Evolutionary conservation across 2,797 vertebrate species (phyloP).

Genomic region (Acanthurus tractus): DNA sequence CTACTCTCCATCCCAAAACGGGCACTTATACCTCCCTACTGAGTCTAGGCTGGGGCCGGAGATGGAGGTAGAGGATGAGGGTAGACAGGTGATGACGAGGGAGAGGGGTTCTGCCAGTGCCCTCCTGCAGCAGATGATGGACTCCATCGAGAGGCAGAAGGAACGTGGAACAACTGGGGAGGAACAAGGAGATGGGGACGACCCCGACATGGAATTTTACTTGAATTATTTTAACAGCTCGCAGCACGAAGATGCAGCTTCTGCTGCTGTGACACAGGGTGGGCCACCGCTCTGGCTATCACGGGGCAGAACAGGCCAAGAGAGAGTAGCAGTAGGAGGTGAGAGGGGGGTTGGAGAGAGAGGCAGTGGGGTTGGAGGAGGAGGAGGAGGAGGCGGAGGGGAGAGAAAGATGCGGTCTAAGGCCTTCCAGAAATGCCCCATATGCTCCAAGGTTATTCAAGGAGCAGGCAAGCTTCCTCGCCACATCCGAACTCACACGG

Average conservation of each 20-base stretch:
- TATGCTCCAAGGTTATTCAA: conserved; percentile 99
- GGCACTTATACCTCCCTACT: conserved; percentile 89
- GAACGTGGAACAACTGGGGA: conserved; percentile 87
- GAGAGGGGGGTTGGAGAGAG: conserved; percentile 84
- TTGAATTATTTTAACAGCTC: conserved; percentile 97
- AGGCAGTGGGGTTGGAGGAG: conserved; percentile 76
- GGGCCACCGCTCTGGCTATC: conserved; percentile 82
- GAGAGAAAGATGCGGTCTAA: conserved; percentile 99
- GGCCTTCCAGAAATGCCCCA: conserved; percentile 99
- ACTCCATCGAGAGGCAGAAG: conserved; percentile 92
- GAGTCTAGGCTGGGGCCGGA: conserved; percentile 85
- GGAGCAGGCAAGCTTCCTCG: conserved; percentile 99
- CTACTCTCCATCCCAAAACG: conserved; percentile 92
- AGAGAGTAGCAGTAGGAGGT: conserved; percentile 77
- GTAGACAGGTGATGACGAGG: conserved; percentile 72
- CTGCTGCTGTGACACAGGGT: conserved; percentile 84
- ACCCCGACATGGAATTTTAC: conserved; percentile 96
- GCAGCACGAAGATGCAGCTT: conserved; percentile 88
- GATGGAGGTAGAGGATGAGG: conserved; percentile 71
- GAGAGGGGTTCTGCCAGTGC: conserved; percentile 92
- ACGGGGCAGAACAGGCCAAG: conserved; percentile 73
- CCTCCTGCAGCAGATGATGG: conserved; percentile 96
- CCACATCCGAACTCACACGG: conserved; percentile 98
- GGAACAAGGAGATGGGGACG: conserved; percentile 90
- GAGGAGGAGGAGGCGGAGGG: conserved; percentile 74